Base-by-base conservation (phyloP, 2,113 vertebrate species). In the Falcunculus frontatus region DNA sequence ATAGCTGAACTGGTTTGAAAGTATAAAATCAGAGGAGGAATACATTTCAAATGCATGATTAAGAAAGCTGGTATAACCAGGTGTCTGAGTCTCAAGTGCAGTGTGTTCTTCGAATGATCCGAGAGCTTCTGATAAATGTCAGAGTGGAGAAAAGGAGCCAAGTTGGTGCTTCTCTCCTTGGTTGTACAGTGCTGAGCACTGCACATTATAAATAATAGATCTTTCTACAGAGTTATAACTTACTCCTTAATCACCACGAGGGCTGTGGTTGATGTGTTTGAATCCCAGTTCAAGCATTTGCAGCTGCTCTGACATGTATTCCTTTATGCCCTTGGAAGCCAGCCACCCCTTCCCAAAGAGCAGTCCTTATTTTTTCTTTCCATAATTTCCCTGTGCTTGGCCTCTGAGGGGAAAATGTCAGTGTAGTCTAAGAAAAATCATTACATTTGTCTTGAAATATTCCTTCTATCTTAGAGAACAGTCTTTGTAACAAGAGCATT, bases 1-100 rank as follows among this genome's bases (percentile, higher is more conserved):
- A 95, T 89, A 89, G 87, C 69, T 91, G 46, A 92, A 87, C 93
- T 94, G 62, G 65, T 96, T 96, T 97, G 84, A 94, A 97, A 91
- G 69, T 76, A 78, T 35, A 89, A 95, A 92, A 93, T 89, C 87
- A 94, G 84, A 84, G 57, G 57, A 93, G 89, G 91, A 91, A 95
- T 69, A 86, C 6, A 84, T 95, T 96, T 93, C 26, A 93, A 96
- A 93, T 76, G 44, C 77, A 87, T 81, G 83, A 92, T 77, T 90
- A 92, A 65, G 74, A 72, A 78, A 93, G 65, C 84, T 87, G 73
- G 93, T 92, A 84, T 57, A 95, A 89, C 95, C 93, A 94, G 94
- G 91, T 88, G 83, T 65, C 52, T 89, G 70, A 90, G 57, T 53
- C 85, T 85, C 73, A 73, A 96, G 73, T 60, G 72, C 68, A 50